Percentiles rank a stretch among this genome's conserved stretches.
These are phyloP conservation scores for Microplitis mediator DNA, from an alignment of 1,140 invertebrate species.

Conservation along the genomic window DNA sequence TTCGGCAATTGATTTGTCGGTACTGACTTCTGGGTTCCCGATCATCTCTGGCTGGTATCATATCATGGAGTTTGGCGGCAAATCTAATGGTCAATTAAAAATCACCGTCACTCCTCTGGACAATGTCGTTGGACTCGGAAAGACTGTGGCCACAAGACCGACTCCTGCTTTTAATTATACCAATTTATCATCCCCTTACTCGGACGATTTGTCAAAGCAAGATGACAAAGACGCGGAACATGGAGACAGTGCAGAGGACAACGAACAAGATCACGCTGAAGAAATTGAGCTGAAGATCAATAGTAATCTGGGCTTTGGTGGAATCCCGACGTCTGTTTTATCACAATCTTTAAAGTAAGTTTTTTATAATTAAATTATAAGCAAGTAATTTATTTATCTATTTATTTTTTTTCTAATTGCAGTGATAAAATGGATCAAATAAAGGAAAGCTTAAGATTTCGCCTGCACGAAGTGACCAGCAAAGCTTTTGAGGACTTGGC, in stretches of 20 bases:
- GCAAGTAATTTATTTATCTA: background rate
- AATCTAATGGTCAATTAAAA: constrained; percentile 68
- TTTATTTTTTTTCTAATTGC: constrained; percentile 30
- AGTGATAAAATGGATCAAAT: constrained; percentile 71
- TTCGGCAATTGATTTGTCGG: constrained; percentile 66
- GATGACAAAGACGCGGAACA: background rate
- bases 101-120: constrained; percentile 62
- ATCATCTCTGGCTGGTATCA: constrained; percentile 68
- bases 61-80: constrained; percentile 67
- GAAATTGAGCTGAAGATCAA: constrained; percentile 29
- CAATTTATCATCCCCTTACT: constrained; percentile 28
- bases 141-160: constrained; percentile 20
- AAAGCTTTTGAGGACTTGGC: constrained; percentile 63
- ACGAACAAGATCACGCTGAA: constrained; percentile 31
- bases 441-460: constrained; percentile 64
- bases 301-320: constrained; percentile 42
- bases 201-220: constrained; percentile 4
- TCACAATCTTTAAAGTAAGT: constrained; percentile 54
- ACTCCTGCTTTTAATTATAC: constrained; percentile 24
- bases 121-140: constrained; percentile 48
- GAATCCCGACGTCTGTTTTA: constrained; percentile 52
- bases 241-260: background rate
- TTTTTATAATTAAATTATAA: background rate
- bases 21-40: constrained; percentile 61
- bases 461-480: constrained; percentile 65